Conservation (phyloP, 2,797 vertebrate species). For the Labroides dimidiatus region DNA sequence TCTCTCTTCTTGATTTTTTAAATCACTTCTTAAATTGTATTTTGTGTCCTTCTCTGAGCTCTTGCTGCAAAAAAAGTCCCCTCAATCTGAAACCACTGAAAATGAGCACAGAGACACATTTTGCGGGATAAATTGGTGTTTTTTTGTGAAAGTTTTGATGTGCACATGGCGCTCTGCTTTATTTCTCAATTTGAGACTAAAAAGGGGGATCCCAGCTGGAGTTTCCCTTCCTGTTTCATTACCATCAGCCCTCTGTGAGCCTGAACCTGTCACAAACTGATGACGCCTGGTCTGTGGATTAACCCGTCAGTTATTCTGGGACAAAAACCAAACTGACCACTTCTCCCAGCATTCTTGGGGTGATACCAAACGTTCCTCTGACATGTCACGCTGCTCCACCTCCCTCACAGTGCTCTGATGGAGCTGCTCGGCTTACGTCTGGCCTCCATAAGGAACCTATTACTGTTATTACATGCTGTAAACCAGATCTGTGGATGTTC, state of each 20-base stretch:
- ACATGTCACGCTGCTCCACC: conserved; percentile 19
- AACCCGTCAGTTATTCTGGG: conserved; percentile 25
- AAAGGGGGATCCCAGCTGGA: conserved; percentile 6
- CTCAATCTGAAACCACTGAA: too few species aligned
- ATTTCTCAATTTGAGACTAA: neutral
- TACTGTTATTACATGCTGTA: conserved; percentile 73
- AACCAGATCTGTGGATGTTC: conserved; percentile 53
- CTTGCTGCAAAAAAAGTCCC: too few species aligned
- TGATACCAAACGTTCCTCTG: conserved; percentile 32
- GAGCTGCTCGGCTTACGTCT: conserved; percentile 6
- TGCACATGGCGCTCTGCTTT: neutral
- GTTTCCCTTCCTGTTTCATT: conserved; percentile 21
- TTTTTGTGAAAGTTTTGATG: neutral
- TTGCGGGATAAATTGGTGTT: too few species aligned
- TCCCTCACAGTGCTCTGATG: conserved; percentile 14
- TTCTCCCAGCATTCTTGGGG: conserved; percentile 13
- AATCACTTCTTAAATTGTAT: too few species aligned
- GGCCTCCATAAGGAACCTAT: conserved; percentile 60
- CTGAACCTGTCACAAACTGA: conserved; percentile 13
- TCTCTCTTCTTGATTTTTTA: too few species aligned
- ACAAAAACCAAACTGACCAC: neutral
- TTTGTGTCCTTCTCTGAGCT: too few species aligned
- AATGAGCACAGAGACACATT: too few species aligned
- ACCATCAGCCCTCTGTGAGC: conserved; percentile 3
- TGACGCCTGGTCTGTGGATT: conserved; percentile 39